phyloP scores from a whole-genome alignment of 2,797 vertebrate species.

The Diceros bicornis region DNA sequence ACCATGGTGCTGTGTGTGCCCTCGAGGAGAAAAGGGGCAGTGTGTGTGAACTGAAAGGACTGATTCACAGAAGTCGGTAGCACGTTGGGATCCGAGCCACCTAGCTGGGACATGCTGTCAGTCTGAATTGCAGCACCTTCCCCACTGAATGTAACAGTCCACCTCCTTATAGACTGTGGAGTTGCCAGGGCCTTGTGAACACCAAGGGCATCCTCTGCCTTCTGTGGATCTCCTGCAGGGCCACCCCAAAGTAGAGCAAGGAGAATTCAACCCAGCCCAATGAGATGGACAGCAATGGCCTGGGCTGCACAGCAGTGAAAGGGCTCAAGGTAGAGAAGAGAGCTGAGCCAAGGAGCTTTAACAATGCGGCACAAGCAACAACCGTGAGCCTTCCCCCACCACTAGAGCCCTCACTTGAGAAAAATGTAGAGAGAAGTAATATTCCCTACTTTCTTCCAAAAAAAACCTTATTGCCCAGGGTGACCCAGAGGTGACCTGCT shows the following conservation, averaged over 20 bases:
- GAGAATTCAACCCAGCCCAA: background rate
- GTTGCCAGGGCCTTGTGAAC: background rate
- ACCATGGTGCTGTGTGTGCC: background rate
- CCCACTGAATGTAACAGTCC: background rate
- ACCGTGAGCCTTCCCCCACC: background rate
- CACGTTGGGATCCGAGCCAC: conserved; percentile 70
- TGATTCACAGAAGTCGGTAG: conserved; percentile 75
- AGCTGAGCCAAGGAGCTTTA: background rate
- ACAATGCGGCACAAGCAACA: background rate
- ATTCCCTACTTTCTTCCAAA: background rate
- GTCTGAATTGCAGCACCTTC: conserved; percentile 29
- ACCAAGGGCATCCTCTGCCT: conserved; percentile 23
- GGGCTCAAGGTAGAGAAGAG: background rate
- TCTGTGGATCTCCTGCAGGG: background rate
- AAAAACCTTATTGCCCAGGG: background rate
- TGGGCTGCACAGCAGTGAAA: background rate
- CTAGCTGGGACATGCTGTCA: conserved; percentile 72
- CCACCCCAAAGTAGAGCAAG: background rate
- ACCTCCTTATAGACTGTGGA: background rate
- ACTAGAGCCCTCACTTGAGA: background rate
- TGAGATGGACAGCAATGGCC: background rate
- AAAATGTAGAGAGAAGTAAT: background rate
- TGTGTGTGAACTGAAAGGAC: conserved; percentile 81
- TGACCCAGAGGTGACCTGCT: background rate
- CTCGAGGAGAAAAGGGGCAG: conserved; percentile 75